Evolutionary conservation across 2,113 vertebrate genomes (phyloP).

Genomic region (Arizona elegans): DNA sequence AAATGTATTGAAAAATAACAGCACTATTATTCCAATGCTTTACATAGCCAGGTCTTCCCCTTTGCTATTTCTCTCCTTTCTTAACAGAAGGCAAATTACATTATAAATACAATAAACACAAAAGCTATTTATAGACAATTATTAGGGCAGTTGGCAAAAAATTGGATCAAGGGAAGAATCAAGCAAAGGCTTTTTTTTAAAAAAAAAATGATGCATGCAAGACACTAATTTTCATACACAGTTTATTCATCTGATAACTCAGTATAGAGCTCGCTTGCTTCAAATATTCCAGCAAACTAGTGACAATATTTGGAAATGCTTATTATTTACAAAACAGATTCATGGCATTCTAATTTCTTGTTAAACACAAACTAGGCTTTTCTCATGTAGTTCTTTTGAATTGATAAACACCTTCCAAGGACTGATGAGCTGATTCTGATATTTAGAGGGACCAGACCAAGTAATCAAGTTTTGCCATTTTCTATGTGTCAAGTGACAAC

Average conservation of each 20-base stretch:
- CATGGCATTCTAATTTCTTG: background rate
- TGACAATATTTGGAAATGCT: background rate
- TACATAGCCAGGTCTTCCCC: background rate
- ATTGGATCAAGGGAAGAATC: background rate
- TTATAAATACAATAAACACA: background rate
- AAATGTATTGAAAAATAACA: background rate
- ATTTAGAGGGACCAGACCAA: background rate
- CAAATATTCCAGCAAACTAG: background rate
- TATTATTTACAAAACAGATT: background rate
- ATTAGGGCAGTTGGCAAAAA: background rate
- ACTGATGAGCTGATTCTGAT: background rate
- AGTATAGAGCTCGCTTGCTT: background rate
- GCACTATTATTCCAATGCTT: background rate
- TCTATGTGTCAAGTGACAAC: background rate
- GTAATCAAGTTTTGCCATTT: background rate
- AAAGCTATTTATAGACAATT: background rate
- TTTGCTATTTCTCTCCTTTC: background rate
- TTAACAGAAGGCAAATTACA: background rate
- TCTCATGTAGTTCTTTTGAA: background rate
- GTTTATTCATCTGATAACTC: background rate
- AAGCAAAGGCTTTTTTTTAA: background rate
- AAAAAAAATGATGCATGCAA: background rate
- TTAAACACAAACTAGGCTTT: background rate
- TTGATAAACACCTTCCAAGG: background rate
- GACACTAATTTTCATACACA: background rate